A percentile compares a stretch with the other conserved stretches of the same genome.
Evolutionary conservation across 1,140 invertebrate genomes (phyloP).

Genomic region (Contarinia nasturtii): DNA sequence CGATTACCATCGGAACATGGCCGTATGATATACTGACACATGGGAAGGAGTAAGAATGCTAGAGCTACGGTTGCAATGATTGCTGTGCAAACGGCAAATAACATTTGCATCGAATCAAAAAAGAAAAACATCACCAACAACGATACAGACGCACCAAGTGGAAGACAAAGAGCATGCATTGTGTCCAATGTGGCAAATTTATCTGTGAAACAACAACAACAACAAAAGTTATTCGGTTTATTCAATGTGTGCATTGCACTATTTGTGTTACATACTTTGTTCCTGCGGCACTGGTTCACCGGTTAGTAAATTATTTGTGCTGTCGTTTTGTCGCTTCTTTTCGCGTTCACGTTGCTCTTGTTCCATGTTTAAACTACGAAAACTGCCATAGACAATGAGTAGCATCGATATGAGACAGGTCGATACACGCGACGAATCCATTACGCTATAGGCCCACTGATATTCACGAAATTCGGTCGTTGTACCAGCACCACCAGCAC

Average conservation of each 20-base stretch:
- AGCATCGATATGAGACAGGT: constrained; percentile 95
- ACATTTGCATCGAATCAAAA: constrained; percentile 95
- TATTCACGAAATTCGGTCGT: constrained; percentile 32
- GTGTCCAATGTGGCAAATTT: constrained; percentile 63
- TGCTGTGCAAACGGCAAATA: constrained; percentile 93
- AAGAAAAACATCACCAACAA: constrained; percentile 97
- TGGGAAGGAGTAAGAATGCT: constrained; percentile 84
- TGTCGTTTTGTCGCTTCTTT: constrained; percentile 39
- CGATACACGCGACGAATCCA: constrained; percentile 85
- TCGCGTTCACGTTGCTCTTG: constrained; percentile 76
- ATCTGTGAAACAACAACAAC: too few relatives aligned
- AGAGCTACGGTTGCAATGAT: constrained; percentile 91
- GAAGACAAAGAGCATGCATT: constrained; percentile 91
- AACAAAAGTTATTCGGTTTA: neutral
- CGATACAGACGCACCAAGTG: constrained; percentile 86
- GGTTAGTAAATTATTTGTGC: constrained; percentile 32
- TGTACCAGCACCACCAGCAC: constrained; percentile 1
- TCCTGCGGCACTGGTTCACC: constrained; percentile 23
- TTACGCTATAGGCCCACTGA: constrained; percentile 80
- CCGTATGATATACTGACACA: constrained; percentile 89
- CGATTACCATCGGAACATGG: constrained; percentile 71
- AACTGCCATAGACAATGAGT: constrained; percentile 92
- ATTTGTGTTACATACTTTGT: constrained; percentile 19
- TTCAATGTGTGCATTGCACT: too few relatives aligned
- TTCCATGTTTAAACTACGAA: constrained; percentile 83